phyloP scores from a whole-genome alignment of 1,140 invertebrate species.

The Phymorhynchus buccinoides region DNA sequence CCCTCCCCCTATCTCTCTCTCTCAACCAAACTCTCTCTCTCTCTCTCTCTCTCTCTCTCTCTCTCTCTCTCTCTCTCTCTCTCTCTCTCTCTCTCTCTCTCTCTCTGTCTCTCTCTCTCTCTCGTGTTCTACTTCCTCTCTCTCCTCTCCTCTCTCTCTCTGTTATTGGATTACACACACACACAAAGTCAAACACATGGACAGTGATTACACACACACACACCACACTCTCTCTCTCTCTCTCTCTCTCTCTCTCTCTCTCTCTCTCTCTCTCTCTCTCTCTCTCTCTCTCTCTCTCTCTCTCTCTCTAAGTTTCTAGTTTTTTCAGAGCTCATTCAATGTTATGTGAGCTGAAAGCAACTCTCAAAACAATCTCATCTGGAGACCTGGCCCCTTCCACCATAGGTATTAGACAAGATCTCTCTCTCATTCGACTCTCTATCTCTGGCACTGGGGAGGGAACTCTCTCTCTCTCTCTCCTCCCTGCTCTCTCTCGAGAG shows the following conservation, averaged over 20 bases:
- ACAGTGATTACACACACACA: not conserved
- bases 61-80: not conserved
- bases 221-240: not conserved
- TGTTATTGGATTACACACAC: not conserved
- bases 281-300: not conserved
- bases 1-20: not conserved
- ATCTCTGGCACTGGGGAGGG: too few relatives aligned
- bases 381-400: too few relatives aligned
- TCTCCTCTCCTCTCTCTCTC: not conserved
- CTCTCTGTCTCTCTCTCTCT: conserved; percentile 9
- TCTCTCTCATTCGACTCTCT: too few relatives aligned
- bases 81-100: conserved; percentile 20
- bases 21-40: conserved; percentile 12
- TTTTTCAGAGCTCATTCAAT: too few relatives aligned
- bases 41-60: not conserved
- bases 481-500: too few relatives aligned
- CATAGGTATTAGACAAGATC: too few relatives aligned
- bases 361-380: too few relatives aligned
- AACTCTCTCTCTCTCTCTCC: too few relatives aligned
- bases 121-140: not conserved
- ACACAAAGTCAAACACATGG: not conserved
- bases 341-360: too few relatives aligned
- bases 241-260: conserved; percentile 14
- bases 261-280: conserved; percentile 5
- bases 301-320: not conserved